A percentile compares a stretch with the other conserved stretches of the same genome.
phyloP scores from a whole-genome alignment of 2,797 vertebrate species.

The Triplophysa bombifrons region DNA sequence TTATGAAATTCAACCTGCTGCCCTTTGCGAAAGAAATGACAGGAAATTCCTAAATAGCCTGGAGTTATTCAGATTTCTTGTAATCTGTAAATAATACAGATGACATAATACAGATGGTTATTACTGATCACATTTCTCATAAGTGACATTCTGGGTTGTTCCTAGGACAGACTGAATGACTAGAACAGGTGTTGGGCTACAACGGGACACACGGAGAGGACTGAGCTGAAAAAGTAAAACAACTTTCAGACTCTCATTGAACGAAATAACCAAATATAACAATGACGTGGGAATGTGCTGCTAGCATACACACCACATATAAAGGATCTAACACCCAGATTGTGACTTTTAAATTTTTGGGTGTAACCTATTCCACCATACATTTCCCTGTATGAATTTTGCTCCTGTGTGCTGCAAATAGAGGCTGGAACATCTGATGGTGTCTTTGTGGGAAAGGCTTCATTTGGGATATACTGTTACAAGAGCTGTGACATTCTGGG shows the following conservation, averaged over 20 bases:
- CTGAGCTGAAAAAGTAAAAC: neutral
- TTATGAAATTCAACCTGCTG: neutral
- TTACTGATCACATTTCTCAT: constrained; percentile 60
- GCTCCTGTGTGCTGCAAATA: constrained; percentile 45
- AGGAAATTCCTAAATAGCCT: neutral
- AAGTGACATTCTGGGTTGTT: constrained; percentile 59
- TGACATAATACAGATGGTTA: constrained; percentile 50
- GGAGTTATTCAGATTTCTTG: constrained; percentile 4
- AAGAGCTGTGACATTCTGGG: constrained; percentile 51
- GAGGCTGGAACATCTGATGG: constrained; percentile 37
- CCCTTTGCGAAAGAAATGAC: neutral
- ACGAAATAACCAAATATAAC: neutral
- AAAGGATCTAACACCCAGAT: neutral
- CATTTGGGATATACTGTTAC: constrained; percentile 45
- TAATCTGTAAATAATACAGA: constrained; percentile 4
- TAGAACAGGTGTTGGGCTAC: constrained; percentile 66
- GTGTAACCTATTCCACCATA: neutral
- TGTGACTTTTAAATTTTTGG: neutral
- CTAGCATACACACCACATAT: neutral
- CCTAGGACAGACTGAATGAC: constrained; percentile 72
- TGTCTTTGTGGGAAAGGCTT: constrained; percentile 31
- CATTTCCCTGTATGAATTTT: constrained; percentile 28
- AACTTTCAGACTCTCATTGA: neutral
- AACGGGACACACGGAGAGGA: constrained; percentile 56
- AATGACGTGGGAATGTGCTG: neutral